Evolutionary conservation across 2,888 invertebrate genomes (phyloP), one percentile per base, ranked within the genome.

Genomic region (Aspidiotus destructor): DNA sequence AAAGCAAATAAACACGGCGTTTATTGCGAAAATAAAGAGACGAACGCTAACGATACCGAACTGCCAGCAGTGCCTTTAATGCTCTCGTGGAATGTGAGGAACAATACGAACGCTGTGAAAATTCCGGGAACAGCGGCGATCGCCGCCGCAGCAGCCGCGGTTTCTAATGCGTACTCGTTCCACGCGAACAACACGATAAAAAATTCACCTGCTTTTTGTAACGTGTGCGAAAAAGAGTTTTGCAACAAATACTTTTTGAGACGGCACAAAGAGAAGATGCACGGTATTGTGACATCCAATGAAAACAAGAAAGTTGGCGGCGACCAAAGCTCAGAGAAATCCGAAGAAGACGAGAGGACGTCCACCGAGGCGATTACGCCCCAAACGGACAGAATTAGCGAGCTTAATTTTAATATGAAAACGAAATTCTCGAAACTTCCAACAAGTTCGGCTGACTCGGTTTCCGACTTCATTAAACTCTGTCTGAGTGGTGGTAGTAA

Each of bases 1-100:
- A 93, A 94, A 78, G 94, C 96, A 44, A 96, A 96, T 78, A 96
- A 95, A 76, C 97, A 98, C 78, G 95, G 95, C 41, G 93, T 97
- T 73, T 92, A 92, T 76, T 85, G 85, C 70, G 85, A 81, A 28
- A 62, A 60, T 10, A 63, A 44, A 15, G 70, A 70, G 42, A 58
- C 48, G 2, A 60, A 53, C 13, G 8, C 68, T 16, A 28, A 28
- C 28, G 67, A 67, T 7, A 40, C 60, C 8, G 55, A 64, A 6
- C 28, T 58, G 28, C 17, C 67, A 2, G 44, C 67, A 5, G 67
- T 67, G 28, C 67, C 67, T 40, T 44, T 67, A 6, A 67, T 67
- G 67, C 60, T 67, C 15, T 60, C 67, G 2, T 67, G 67, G 67
- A 67, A 67, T 28, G 67, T 67, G 40, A 67, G 60, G 48, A 67